Evolutionary conservation across 2,888 invertebrate species (phyloP).

Genomic region (Caenorhabditis wallacei): DNA sequence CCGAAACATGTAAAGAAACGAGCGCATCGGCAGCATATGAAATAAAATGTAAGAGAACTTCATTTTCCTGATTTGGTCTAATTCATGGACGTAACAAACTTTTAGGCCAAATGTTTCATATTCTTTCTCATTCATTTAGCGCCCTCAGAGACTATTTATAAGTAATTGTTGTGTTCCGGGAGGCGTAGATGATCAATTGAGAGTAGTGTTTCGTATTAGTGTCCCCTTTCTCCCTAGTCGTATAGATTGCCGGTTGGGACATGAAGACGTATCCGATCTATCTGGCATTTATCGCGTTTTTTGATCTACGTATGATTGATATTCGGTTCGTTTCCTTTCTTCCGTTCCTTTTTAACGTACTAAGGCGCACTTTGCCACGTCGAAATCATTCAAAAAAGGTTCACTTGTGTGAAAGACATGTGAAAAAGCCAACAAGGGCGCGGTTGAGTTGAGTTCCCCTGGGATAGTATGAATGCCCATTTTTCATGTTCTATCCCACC

Average conservation of each 20-base stretch:
- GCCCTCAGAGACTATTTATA: neutral
- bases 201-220: conserved; percentile 26
- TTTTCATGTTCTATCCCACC: conserved; percentile 58
- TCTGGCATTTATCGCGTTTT: conserved; percentile 53
- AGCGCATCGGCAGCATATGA: conserved; percentile 86
- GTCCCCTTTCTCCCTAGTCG: conserved; percentile 18
- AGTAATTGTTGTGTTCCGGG: conserved; percentile 17
- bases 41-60: conserved; percentile 42
- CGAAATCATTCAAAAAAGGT: conserved; percentile 57
- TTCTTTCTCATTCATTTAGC: conserved; percentile 7
- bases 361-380: conserved; percentile 23
- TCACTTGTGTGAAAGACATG: neutral
- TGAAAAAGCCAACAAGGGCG: conserved; percentile 45
- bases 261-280: conserved; percentile 28
- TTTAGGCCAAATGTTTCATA: conserved; percentile 7
- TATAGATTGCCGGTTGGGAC: conserved; percentile 38
- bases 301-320: conserved; percentile 53
- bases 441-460: conserved; percentile 22
- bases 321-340: conserved; percentile 38
- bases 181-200: conserved; percentile 37
- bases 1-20: conserved; percentile 96
- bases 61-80: conserved; percentile 14
- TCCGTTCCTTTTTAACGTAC: conserved; percentile 20
- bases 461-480: conserved; percentile 48
- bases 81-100: conserved; percentile 21